Evolutionary conservation across 2,797 vertebrate species (phyloP).

Genomic region (Pygocentrus nattereri): DNA sequence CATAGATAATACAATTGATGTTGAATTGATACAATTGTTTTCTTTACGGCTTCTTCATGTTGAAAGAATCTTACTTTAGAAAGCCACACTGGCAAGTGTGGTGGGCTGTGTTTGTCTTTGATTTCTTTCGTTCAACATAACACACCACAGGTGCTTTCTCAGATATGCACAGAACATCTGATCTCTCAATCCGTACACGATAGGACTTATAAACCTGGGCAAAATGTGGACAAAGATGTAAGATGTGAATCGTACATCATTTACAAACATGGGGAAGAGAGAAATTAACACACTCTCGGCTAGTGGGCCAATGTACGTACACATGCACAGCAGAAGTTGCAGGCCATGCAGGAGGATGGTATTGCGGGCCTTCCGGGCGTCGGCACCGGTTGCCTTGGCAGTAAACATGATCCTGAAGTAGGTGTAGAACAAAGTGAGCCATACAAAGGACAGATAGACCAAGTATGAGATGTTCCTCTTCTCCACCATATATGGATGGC

Average conservation of each 20-base stretch:
- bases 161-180: conserved; percentile 70
- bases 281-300: conserved; percentile 66
- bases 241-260: conserved; percentile 70
- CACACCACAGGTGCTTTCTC: conserved; percentile 66
- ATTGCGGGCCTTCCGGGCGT: conserved; percentile 69
- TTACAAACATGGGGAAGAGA: conserved; percentile 62
- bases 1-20: no score
- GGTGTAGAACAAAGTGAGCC: conserved; percentile 73
- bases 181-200: conserved; percentile 77
- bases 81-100: no score
- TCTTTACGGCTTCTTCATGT: no score
- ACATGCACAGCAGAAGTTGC: conserved; percentile 79
- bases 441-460: conserved; percentile 73
- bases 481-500: conserved; percentile 61
- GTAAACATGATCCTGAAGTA: conserved; percentile 75
- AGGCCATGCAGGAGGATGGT: conserved; percentile 78
- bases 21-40: no score
- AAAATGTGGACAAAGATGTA: conserved; percentile 77
- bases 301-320: conserved; percentile 75
- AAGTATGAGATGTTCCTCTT: conserved; percentile 71
- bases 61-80: neutral
- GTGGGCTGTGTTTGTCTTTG: neutral
- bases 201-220: conserved; percentile 76
- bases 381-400: conserved; percentile 56
- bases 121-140: neutral